Base-by-base conservation (phyloP, 2,888 invertebrate species). In the Diaphora mendica region DNA sequence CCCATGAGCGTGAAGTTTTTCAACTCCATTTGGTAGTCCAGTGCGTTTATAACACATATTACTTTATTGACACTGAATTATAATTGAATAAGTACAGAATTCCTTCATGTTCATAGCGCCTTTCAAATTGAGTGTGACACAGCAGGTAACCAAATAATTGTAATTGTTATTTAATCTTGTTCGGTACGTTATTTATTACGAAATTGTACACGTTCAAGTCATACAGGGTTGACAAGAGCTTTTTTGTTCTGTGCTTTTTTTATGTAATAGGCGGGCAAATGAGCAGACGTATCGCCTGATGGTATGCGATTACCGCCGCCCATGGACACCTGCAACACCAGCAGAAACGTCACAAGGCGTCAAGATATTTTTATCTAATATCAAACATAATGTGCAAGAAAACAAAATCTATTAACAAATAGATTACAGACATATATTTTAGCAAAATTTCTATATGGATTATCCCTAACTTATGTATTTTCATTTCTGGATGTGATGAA, bases 161-260 rank as follows among this genome's bases (percentile, higher is more conserved):
- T 85, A 85, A 88, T 84, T 86, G 83, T 85, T 84, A 78, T 81
- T 85, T 85, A 79, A 86, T 86, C 84, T 85, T 77, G 82, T 83
- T 85, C 78, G 74, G 33, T 70, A 70, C 68, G 68, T 79, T 75
- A 86, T 87, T 86, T 82, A 86, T 79, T 77, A 79, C 71, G 80
- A 79, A 78, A 77, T 74, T 82, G 81, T 81, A 81, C 78, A 79
- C 79, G 73, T 66, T 72, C 23, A 75, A 74, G 68, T 69, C 64
- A 68, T 30, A 44, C 74, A 85, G 85, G 85, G 85, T 70, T 85
- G 76, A 0, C 71, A 3, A 59, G 23, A 42, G 33, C 3, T 33
- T 33, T 33, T 3, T 33, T 33, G 33, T 44, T 44, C 13, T 17
- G 17, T 17, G n/a, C n/a, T n/a, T n/a, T n/a, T n/a, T n/a, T n/a